These are phyloP conservation scores for Pycnonotus jocosus DNA, from an alignment of 2,113 vertebrate species.

Conservation along the genomic window DNA sequence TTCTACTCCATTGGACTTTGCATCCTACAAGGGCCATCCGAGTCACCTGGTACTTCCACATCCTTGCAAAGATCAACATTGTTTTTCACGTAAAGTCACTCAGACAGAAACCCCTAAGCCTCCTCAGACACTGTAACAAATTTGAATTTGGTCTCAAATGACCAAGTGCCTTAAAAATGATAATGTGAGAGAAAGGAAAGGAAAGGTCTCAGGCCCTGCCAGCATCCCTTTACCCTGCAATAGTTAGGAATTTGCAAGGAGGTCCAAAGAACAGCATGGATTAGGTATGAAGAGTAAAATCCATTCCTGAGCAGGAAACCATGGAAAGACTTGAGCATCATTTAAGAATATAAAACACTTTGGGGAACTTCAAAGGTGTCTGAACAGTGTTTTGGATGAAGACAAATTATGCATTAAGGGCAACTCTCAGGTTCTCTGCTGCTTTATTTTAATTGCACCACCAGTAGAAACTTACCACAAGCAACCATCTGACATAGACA, in stretches of 20 bases:
- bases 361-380: not conserved
- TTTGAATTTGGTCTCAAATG: not conserved
- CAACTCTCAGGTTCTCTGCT: not conserved
- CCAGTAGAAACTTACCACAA: not conserved
- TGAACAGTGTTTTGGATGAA: not conserved
- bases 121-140: not conserved
- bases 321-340: not conserved
- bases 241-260: not conserved
- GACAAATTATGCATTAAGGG: not conserved
- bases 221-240: not conserved
- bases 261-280: not conserved
- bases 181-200: not conserved
- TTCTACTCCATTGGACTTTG: not conserved
- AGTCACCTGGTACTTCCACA: not conserved
- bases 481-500: not conserved
- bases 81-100: not conserved
- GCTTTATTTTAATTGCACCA: not conserved
- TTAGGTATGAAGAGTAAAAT: not conserved
- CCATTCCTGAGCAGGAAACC: not conserved
- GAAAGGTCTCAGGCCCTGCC: not conserved
- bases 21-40: not conserved
- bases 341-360: not conserved
- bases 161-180: not conserved
- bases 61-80: not conserved
- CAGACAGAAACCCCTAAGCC: not conserved